Percentiles rank a stretch among this genome's conserved stretches.
Conservation (phyloP, 2,888 invertebrate genomes). For the Polymixis lichenea region DNA sequence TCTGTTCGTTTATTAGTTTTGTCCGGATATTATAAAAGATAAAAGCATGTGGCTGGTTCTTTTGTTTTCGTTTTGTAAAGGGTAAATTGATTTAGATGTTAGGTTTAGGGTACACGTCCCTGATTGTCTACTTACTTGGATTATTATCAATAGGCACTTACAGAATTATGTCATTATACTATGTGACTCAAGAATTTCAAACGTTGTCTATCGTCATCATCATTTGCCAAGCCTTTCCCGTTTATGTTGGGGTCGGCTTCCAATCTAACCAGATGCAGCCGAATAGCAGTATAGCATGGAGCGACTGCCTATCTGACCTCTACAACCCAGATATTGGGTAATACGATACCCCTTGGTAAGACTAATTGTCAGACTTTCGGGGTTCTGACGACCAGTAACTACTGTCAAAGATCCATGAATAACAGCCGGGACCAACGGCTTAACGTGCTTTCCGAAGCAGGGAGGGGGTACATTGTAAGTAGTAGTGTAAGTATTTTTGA, state of each 20-base stretch:
- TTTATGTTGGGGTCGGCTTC: too few relatives aligned
- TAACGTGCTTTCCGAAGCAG: too few relatives aligned
- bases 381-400: too few relatives aligned
- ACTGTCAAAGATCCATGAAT: too few relatives aligned
- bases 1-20: conserved; percentile 61
- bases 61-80: background rate
- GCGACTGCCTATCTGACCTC: too few relatives aligned
- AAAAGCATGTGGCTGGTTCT: background rate
- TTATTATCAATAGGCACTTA: background rate
- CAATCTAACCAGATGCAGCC: too few relatives aligned
- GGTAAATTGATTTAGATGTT: background rate
- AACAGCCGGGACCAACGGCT: too few relatives aligned
- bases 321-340: too few relatives aligned
- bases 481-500: background rate
- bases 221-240: too few relatives aligned
- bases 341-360: too few relatives aligned
- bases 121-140: background rate
- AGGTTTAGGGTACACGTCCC: background rate
- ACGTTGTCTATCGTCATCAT: background rate
- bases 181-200: background rate
- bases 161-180: background rate
- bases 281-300: too few relatives aligned
- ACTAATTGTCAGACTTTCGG: too few relatives aligned
- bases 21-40: conserved; percentile 45
- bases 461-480: background rate